Evolutionary conservation across 2,113 vertebrate species (phyloP).

Genomic region (Sturnus vulgaris): DNA sequence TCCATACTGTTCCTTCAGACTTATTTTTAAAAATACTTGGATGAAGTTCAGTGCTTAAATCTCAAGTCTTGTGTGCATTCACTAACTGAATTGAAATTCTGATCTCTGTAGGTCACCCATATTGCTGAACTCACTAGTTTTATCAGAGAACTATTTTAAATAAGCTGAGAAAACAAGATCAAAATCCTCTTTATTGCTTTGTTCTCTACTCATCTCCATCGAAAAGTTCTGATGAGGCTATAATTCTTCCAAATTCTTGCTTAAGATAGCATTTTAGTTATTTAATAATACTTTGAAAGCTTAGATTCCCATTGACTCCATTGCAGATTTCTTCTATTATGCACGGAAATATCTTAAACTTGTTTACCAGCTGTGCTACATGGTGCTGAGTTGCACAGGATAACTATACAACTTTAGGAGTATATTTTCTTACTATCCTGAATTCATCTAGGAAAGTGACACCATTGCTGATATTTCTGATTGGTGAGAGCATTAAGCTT

Average conservation of each 20-base stretch:
- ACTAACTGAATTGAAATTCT: neutral
- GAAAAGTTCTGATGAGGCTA: neutral
- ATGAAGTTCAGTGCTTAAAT: neutral
- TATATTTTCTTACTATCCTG: neutral
- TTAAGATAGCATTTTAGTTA: neutral
- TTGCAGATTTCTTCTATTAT: neutral
- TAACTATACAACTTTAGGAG: neutral
- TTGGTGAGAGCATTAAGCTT: neutral
- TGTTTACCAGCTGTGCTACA: neutral
- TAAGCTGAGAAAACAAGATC: neutral
- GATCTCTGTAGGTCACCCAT: neutral
- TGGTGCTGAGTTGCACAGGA: neutral
- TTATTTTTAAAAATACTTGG: neutral
- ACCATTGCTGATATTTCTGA: neutral
- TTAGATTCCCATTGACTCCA: neutral
- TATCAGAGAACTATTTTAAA: neutral
- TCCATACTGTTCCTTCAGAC: neutral
- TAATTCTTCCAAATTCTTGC: neutral
- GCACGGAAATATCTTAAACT: neutral
- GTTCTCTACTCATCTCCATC: neutral
- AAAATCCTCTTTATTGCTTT: neutral
- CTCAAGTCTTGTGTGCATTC: neutral
- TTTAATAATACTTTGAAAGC: neutral
- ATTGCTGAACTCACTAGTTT: neutral
- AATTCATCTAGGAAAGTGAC: neutral